phyloP scores from a whole-genome alignment of 92 coral and sea anemone species.

The Palythoa grandis region DNA sequence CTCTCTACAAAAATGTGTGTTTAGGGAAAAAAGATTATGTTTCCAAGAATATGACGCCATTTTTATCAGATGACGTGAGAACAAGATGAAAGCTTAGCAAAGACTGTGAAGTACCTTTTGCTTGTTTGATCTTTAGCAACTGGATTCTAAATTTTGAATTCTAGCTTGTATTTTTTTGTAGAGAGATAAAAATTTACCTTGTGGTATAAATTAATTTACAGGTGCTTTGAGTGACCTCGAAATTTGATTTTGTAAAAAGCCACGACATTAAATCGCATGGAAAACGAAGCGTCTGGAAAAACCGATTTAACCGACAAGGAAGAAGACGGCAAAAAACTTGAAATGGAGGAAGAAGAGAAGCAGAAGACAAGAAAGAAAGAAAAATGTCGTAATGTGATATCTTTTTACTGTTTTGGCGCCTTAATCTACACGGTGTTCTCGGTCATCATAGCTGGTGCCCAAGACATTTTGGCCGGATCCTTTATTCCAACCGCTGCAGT shows the following conservation, averaged over 20 bases:
- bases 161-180: neutral
- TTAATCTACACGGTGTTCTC: slow-evolving; percentile 87
- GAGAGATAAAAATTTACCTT: neutral
- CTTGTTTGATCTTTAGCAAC: neutral
- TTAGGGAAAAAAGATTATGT: neutral
- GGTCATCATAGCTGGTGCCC: slow-evolving; percentile 88
- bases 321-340: neutral
- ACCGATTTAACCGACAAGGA: neutral
- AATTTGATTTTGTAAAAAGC: neutral
- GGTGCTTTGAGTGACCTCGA: slow-evolving; percentile 3
- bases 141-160: neutral
- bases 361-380: slow-evolving; percentile 52
- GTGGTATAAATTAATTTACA: neutral
- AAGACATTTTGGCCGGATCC: slow-evolving; percentile 85
- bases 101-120: neutral
- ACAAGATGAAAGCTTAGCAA: slow-evolving; percentile 3
- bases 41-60: neutral
- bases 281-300: slow-evolving; percentile 13
- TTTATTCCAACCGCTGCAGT: slow-evolving; percentile 92
- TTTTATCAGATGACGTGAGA: slow-evolving; percentile 36
- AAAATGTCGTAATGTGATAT: slow-evolving; percentile 58
- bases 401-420: slow-evolving; percentile 83
- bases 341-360: slow-evolving; percentile 39
- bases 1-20: neutral
- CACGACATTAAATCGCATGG: neutral